Conservation (phyloP, 2,797 vertebrate species). For the Zalophus californianus region DNA sequence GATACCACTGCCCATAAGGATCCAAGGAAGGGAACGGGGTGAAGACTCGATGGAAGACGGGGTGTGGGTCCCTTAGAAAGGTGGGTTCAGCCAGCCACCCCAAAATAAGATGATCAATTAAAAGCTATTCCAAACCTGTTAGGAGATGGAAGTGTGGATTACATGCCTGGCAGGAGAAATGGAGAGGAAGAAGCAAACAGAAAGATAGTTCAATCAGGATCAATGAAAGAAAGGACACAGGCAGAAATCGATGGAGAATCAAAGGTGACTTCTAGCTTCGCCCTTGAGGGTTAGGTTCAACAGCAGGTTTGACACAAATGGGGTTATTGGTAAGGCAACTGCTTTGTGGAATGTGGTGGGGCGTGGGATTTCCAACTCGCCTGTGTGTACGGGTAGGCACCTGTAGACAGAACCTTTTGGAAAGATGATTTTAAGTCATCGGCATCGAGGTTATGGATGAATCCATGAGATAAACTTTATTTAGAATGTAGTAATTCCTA, state of each 20-base stretch:
- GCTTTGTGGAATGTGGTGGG: neutral
- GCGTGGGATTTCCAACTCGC: neutral
- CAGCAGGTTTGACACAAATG: neutral
- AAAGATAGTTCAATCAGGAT: neutral
- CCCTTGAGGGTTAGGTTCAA: neutral
- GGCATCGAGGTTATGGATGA: neutral
- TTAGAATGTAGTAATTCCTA: slow-evolving; percentile 59
- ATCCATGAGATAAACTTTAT: slow-evolving; percentile 51
- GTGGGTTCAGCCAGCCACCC: neutral
- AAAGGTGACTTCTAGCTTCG: neutral
- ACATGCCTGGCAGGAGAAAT: neutral
- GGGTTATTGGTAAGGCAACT: neutral
- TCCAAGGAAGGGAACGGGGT: neutral
- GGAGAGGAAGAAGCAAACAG: neutral
- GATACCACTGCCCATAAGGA: neutral
- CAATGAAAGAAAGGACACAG: neutral
- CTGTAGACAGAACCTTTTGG: neutral
- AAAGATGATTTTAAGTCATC: slow-evolving; percentile 17
- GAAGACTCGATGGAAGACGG: neutral
- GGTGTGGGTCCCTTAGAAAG: neutral
- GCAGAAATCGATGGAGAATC: neutral
- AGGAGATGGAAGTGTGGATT: neutral
- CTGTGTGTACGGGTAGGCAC: neutral
- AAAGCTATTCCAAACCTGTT: neutral
- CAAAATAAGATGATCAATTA: neutral